Evolutionary conservation across 1,140 invertebrate genomes (phyloP).

Genomic region (Pseudobourletiella spinata): DNA sequence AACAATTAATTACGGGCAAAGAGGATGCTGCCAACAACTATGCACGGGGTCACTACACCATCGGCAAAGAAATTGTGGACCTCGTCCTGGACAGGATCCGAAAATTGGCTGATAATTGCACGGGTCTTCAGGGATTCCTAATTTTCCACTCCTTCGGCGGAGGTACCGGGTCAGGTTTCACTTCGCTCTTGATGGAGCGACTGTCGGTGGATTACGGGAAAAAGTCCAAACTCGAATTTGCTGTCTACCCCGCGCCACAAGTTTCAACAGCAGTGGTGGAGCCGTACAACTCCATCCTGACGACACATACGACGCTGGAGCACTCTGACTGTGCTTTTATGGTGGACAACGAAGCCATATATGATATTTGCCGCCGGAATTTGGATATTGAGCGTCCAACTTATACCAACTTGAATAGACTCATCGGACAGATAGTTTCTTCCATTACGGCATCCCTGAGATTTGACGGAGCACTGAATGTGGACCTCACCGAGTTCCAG

Average conservation of each 20-base stretch:
- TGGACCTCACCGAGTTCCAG: conserved; percentile 47
- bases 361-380: conserved; percentile 35
- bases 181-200: conserved; percentile 48
- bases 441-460: conserved; percentile 48
- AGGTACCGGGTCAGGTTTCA: conserved; percentile 49
- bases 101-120: conserved; percentile 45
- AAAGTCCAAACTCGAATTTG: conserved; percentile 43
- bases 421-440: conserved; percentile 49
- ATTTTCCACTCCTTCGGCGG: conserved; percentile 49
- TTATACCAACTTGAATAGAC: too few relatives aligned
- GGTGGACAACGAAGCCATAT: background rate
- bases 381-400: conserved; percentile 54
- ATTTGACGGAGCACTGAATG: conserved; percentile 44
- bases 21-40: too few relatives aligned
- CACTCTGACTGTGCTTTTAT: conserved; percentile 69
- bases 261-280: too few relatives aligned
- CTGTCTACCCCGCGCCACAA: conserved; percentile 47
- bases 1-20: conserved; percentile 55
- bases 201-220: too few relatives aligned
- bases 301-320: conserved; percentile 64
- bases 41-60: conserved; percentile 53
- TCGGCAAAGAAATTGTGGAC: conserved; percentile 51
- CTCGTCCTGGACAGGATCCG: conserved; percentile 42
- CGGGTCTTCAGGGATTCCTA: conserved; percentile 47
- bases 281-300: conserved; percentile 49